phyloP scores from a whole-genome alignment of 2,888 invertebrate species.

The Thecophora atra region DNA sequence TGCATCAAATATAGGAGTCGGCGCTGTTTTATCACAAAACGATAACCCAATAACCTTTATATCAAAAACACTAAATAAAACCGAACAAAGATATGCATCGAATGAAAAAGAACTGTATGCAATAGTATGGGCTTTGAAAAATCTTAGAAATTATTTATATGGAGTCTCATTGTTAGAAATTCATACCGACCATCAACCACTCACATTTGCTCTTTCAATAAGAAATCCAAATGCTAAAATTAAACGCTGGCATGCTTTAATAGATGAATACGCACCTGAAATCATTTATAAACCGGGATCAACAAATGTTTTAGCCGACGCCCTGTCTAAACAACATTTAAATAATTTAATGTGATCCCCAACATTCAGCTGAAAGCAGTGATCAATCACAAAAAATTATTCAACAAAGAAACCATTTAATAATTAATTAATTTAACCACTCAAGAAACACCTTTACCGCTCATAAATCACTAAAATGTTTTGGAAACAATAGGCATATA shows the following conservation, averaged over 20 bases:
- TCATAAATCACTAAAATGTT: slow-evolving; percentile 17
- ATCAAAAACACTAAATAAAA: slow-evolving; percentile 50
- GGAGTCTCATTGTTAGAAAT: slow-evolving; percentile 50
- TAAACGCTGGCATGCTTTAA: slow-evolving; percentile 56
- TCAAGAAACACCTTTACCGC: no score
- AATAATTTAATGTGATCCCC: slow-evolving; percentile 13
- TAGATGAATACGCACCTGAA: slow-evolving; percentile 53
- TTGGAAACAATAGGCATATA: slow-evolving; percentile 33
- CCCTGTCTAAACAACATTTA: neutral
- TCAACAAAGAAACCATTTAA: no score
- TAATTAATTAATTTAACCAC: no score
- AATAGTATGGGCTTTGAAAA: slow-evolving; percentile 58
- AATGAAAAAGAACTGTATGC: slow-evolving; percentile 60
- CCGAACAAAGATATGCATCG: slow-evolving; percentile 51
- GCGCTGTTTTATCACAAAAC: slow-evolving; percentile 52
- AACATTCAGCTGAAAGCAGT: slow-evolving; percentile 39
- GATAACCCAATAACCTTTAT: slow-evolving; percentile 52
- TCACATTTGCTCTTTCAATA: slow-evolving; percentile 40
- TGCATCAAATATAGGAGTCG: slow-evolving; percentile 52
- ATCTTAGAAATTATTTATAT: slow-evolving; percentile 58
- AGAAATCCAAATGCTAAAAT: slow-evolving; percentile 54
- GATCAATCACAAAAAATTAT: slow-evolving; percentile 22
- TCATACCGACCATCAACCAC: slow-evolving; percentile 42
- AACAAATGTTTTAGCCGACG: slow-evolving; percentile 34
- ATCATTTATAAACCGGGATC: slow-evolving; percentile 45